A percentile compares a stretch with the other conserved stretches of the same genome.
These are phyloP conservation scores for Phortica magna DNA, from an alignment of 2,888 invertebrate genomes.

Conservation along the genomic window DNA sequence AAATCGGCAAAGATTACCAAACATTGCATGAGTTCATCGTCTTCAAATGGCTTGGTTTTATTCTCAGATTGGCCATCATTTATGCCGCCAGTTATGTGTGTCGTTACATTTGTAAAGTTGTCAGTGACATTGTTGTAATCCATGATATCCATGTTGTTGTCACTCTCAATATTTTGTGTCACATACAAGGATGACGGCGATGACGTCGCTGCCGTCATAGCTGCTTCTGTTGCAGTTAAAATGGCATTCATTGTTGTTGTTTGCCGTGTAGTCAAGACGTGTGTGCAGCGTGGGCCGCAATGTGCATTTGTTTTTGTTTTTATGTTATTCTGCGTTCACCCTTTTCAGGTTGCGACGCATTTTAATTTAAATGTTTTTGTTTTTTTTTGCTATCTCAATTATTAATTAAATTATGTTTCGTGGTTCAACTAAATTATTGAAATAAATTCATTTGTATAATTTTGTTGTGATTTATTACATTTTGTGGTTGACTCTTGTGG, in stretches of 20 bases:
- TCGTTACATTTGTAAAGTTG: slow-evolving; percentile 6
- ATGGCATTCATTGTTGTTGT: background rate
- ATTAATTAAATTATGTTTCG: no score
- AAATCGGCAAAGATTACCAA: slow-evolving; percentile 69
- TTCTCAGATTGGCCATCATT: slow-evolving; percentile 15
- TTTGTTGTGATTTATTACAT: no score
- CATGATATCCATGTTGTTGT: slow-evolving; percentile 13
- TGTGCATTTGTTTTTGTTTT: background rate
- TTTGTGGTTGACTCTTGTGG: no score
- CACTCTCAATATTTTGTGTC: background rate
- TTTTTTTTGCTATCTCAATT: no score
- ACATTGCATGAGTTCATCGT: slow-evolving; percentile 63
- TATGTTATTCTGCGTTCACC: background rate
- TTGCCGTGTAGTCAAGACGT: background rate
- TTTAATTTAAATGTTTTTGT: no score
- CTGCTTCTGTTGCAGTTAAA: background rate
- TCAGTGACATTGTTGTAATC: slow-evolving; percentile 11
- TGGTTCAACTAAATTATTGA: no score
- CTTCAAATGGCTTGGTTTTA: slow-evolving; percentile 44
- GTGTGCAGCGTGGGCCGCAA: background rate
- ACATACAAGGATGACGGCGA: background rate
- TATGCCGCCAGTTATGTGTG: slow-evolving; percentile 4
- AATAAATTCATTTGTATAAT: no score
- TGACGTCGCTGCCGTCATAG: slow-evolving; percentile 33
- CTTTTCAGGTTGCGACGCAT: background rate